These are phyloP conservation scores for Agrotis exclamationis DNA, from an alignment of 2,888 invertebrate species.

Conservation along the genomic window DNA sequence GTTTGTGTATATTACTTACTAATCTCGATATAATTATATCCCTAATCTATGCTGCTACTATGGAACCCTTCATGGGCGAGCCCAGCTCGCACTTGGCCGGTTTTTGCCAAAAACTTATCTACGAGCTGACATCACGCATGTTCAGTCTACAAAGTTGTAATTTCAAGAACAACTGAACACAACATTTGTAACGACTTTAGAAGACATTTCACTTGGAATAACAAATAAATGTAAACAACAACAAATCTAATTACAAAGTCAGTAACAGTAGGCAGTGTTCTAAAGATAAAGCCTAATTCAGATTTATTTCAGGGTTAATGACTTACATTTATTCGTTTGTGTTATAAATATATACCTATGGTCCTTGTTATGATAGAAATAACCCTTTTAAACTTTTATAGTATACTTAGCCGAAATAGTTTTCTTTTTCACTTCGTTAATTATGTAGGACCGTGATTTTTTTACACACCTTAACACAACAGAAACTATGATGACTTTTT, in stretches of 20 bases:
- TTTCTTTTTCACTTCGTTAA: too few species aligned
- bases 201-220: background rate
- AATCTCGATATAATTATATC: too few species aligned
- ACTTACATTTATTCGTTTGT: background rate
- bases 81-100: too few species aligned
- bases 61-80: too few species aligned
- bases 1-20: too few species aligned
- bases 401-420: too few species aligned
- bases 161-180: background rate
- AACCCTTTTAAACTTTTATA: background rate
- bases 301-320: background rate
- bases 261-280: background rate
- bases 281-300: too few species aligned
- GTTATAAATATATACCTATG: background rate
- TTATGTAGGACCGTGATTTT: too few species aligned
- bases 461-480: too few species aligned
- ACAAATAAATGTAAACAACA: background rate
- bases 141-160: constrained; percentile 1
- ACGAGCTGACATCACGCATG: background rate
- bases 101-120: too few species aligned
- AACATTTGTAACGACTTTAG: background rate
- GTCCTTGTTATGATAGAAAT: background rate
- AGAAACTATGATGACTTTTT: too few species aligned
- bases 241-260: background rate
- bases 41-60: too few species aligned